Conservation (phyloP, 2,113 vertebrate genomes). For the Notechis scutatus region DNA sequence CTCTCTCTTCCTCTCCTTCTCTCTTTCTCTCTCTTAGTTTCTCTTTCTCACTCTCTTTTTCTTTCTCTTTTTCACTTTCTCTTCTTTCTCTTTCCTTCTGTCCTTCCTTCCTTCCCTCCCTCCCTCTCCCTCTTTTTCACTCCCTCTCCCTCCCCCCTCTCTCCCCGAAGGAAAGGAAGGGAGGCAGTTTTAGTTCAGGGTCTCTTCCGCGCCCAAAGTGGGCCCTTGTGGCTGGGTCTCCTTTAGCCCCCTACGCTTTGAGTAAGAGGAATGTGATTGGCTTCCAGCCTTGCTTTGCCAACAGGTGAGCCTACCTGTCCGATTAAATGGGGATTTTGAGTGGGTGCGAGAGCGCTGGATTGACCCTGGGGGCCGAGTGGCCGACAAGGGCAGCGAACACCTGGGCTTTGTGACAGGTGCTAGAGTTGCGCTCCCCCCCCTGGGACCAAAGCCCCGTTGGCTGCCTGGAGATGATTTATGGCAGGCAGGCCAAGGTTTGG, state of each 20-base stretch:
- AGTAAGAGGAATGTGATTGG: background rate
- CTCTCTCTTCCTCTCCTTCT: too few relatives aligned
- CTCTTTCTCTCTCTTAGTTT: too few relatives aligned
- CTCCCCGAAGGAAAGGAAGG: background rate
- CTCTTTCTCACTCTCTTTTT: too few relatives aligned
- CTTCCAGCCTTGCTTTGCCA: background rate
- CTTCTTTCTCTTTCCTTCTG: too few relatives aligned
- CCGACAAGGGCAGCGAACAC: background rate
- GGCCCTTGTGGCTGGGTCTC: background rate
- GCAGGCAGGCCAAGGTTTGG: background rate
- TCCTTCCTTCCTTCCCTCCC: too few relatives aligned
- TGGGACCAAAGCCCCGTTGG: background rate
- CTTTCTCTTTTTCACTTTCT: too few relatives aligned
- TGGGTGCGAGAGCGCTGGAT: too few relatives aligned
- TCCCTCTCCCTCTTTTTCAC: too few relatives aligned
- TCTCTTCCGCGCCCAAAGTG: background rate
- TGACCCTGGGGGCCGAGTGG: background rate
- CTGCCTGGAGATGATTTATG: background rate
- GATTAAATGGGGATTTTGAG: background rate
- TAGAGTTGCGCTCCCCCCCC: background rate
- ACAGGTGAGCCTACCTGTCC: too few relatives aligned
- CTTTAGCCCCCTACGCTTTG: background rate
- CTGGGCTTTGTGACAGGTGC: background rate
- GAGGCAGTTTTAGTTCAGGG: background rate
- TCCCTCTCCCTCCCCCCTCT: too few relatives aligned